Evolutionary conservation across 92 coral and sea anemone genomes (phyloP), one percentile per base, ranked within the genome.

Genomic region (Siderastrea radians): DNA sequence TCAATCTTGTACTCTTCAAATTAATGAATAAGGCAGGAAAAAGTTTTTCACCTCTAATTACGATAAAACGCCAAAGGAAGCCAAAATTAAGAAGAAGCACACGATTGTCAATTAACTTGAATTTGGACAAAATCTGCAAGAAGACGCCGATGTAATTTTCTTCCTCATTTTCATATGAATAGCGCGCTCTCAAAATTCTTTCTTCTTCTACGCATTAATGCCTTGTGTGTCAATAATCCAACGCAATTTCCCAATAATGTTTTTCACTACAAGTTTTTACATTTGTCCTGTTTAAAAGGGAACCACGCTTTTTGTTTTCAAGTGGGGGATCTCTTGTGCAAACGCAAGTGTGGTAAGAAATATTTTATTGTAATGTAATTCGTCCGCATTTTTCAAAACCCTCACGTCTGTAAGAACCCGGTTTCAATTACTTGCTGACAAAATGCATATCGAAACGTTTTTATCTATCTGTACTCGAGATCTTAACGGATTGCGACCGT

Each of bases 161-260:
- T 19, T 66, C 38, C 68, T 82, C 78, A 82, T 82, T 82, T 82
- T 12, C 70, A 82, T 82, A 82, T 82, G 68, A 82, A 82, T 82
- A 26, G 68, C 7, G 60, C 9, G n/a, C 53, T 26, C 49, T 80
- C 2, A 48, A 79, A 49, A 55, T 48, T 63, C 70, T 63, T 49
- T 67, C 19, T 49, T 46, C 45, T 67, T 65, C 16, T 7, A 38
- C 26, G 84, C 49, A 80, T 66, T 80, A 13, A 11, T 8, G 43
- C 49, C 68, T 79, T 54, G 59, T 64, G 72, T 79, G 58, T 64
- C 83, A 62, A 79, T 49, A 79, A 60, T 61, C 15, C 14, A 14
- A 66, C 13, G 62, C 49, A 80, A 80, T 66, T 80, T 66, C 43
- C 74, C 46, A 44, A 10, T 1, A 50, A 2, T 58, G 69, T 46